Base-by-base conservation (phyloP, 2,113 vertebrate genomes). In the Ia io region DNA sequence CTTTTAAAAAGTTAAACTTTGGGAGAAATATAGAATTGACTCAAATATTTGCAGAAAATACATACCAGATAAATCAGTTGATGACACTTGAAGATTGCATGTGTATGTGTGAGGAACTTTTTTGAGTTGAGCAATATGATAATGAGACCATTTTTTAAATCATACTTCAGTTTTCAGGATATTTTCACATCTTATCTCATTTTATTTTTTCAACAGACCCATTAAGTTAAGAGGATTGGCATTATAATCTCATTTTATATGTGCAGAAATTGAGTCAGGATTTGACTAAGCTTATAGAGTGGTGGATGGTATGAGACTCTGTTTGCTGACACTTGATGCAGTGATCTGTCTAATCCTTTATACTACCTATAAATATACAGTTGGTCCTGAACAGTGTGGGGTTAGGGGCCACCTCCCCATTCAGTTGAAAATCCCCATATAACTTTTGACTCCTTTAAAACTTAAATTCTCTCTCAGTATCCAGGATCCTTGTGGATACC, bases 51-150 rank as follows among this genome's bases (percentile, higher is more conserved):
- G 70, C 20, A 51, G 53, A 95, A 82, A 92, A 37, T 88, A 74
- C 1, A 74, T 1, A 51, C 32, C 25, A 53, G 22, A 63, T 89
- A 70, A 90, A 59, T 87, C 44, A 92, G 20, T 51, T 95, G 76
- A 78, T 96, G 47, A 84, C 71, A 88, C 44, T 71, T 97, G 65
- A 49, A 47, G 16, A 70, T 28, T 59, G 1, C 59, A 12, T 93
- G n/a, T 80, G 30, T 85, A 40, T 51, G 49, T 86, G 49, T 35
- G 25, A 96, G 70, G 84, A 88, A 71, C 74, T 82, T 94, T 42
- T 95, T 42, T 92, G 82, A 88, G 37, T 90, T 83, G 90, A 95
- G 59, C 67, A 92, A 67, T 63, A 88, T 73, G 17, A 71, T 94
- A 37, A 67, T 53, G n/a, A 76, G 25, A 79, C 42, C 61, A 65